Evolutionary conservation across 2,797 vertebrate species (phyloP), one percentile per base, ranked within the genome.

Genomic region (Lates japonicus): DNA sequence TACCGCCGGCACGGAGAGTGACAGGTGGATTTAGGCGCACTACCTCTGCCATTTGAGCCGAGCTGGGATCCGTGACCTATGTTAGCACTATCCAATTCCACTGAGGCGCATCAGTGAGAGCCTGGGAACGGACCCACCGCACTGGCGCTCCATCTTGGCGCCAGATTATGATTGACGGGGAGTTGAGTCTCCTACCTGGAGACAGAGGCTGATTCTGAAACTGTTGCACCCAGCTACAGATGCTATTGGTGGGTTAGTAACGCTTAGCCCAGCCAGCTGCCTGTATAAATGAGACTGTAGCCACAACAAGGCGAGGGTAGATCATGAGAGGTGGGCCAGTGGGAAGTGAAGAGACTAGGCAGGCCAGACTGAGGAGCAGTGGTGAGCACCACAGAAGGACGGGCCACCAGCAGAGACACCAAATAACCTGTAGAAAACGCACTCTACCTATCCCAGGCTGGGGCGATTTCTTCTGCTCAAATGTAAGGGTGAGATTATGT

Each of bases 381-480:
- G 4, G 93, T 49, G 63, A 86, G 2, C 67, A 86, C 76, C 7
- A 87, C 90, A 31, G 95, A 92, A 0, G 93, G 79, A 59, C 93
- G 96, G 62, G 93, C 94, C 73, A 90, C 91, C 58, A 95, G 90
- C 71, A 95, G 93, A 71, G 96, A 97, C 83, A 96, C 97, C 17
- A n/a, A 96, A 96, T 89, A 97, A 93, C 91, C 90, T 97, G 96
- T 98, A 41, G 98, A 98, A 88, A 97, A 96, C 0, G 97, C 65
- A 98, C 97, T 0, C 88, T 98, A 65, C 97, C 98, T 70, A 98
- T 99, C 66, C 93, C 99, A 80, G 96, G 63, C 95, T 98, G 48
- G 97, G 97, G 10, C 97, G n/a, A 98, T 88, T 98, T 99, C 93
- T 98, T 99, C 92, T 99, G 87, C 94, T 98, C 74, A 98, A 97